A percentile compares a stretch with the other conserved stretches of the same genome.
Evolutionary conservation across 1,140 invertebrate species (phyloP).

Genomic region (Cydia pomonella): DNA sequence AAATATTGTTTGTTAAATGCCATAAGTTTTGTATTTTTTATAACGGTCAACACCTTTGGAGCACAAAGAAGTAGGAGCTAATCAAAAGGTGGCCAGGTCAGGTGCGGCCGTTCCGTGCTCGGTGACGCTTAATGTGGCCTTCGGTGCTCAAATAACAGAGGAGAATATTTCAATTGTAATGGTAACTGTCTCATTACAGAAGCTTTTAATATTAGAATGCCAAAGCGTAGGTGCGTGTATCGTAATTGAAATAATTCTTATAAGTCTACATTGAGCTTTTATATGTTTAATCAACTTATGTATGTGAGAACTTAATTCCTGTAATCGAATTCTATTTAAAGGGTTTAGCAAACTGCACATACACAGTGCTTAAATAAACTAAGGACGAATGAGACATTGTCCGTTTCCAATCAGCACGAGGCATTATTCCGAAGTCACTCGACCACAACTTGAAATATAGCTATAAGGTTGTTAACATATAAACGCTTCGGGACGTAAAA

Average conservation of each 20-base stretch:
- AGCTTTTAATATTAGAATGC: neutral
- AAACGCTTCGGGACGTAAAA: conserved; percentile 48
- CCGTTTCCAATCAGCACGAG: conserved; percentile 19
- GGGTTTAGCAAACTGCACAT: neutral
- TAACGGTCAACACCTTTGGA: conserved; percentile 68
- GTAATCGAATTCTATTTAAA: too few species aligned
- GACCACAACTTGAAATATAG: conserved; percentile 46
- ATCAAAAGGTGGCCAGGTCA: conserved; percentile 53
- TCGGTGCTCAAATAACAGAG: conserved; percentile 14
- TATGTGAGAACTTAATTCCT: neutral
- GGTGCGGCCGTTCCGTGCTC: conserved; percentile 42
- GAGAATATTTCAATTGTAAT: neutral
- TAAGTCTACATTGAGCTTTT: neutral
- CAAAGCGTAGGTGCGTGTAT: neutral
- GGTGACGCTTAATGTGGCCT: conserved; percentile 12
- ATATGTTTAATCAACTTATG: neutral
- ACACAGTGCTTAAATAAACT: neutral
- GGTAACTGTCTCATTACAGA: conserved; percentile 1
- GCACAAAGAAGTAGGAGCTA: conserved; percentile 48
- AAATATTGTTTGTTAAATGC: conserved; percentile 79
- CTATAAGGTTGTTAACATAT: conserved; percentile 57
- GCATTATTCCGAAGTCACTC: neutral
- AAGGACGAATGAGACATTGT: conserved; percentile 15
- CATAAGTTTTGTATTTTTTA: conserved; percentile 64
- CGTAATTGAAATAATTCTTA: neutral